Evolutionary conservation across 2,888 invertebrate genomes (phyloP), one percentile per base, ranked within the genome.

Genomic region (Agonum fuliginosum): DNA sequence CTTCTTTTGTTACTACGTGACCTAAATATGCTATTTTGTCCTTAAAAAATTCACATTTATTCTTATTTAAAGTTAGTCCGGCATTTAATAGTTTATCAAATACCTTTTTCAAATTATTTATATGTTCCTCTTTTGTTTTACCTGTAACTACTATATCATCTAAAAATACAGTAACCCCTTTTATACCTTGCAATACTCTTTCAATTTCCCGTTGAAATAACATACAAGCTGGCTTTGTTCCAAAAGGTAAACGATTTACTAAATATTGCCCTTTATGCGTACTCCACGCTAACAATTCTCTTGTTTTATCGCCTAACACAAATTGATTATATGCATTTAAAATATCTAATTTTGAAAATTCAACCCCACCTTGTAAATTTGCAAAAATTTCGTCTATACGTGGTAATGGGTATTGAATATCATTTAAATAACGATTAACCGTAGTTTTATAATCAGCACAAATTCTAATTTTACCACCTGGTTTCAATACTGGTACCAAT

Each of bases 161-260:
- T n/a, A 79, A 30, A 54, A 69, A 78, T 78, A 70, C 65, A 19
- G 72, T 67, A 17, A 78, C 78, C 12, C 78, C 69, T 22, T 54
- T 67, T 2, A 78, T 41, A 27, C 79, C 75, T 37, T 62, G 65
- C 20, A 80, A 78, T 1, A 78, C 27, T 19, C 74, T 78, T 62
- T 65, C 20, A 80, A 78, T 1, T 78, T 24, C 22, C 74, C 78
- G 73, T 85, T 85, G 76, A 86, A 86, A 62, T n/a, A 85, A 84
- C 0, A 83, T 83, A 17, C 84, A 83, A 0, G 83, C 80, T 1
- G 84, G 83, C 71, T 84, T 85, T 12, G 84, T 79, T 0, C 84
- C 84, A 80, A 83, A 85, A 1, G 84, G 84, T 37, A 85, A 69
- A 34, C 85, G 83, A 0, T 83, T 84, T 82, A 84, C 83, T 78